phyloP scores from a whole-genome alignment of 1,140 invertebrate genomes.

The Euborellia annulipes region DNA sequence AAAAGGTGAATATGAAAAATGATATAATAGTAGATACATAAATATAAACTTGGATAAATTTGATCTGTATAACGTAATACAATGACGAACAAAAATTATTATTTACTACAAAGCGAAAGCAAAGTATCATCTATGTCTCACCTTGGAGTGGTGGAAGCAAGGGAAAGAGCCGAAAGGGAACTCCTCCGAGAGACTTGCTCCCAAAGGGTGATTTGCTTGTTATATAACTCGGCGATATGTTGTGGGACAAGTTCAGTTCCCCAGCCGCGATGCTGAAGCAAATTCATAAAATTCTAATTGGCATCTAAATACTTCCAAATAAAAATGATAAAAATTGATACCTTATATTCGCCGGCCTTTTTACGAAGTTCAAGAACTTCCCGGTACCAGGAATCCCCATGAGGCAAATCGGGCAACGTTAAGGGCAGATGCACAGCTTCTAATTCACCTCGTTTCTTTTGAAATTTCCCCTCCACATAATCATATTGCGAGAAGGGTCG shows the following conservation, averaged over 20 bases:
- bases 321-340: no score
- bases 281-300: conserved; percentile 1
- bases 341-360: conserved; percentile 84
- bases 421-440: conserved; percentile 5
- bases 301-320: no score
- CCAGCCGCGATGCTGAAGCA: conserved; percentile 69
- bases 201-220: conserved; percentile 70
- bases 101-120: no score
- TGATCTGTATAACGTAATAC: no score
- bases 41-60: no score
- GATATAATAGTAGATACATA: no score
- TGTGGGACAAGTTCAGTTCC: conserved; percentile 69
- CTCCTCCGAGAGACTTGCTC: conserved; percentile 75
- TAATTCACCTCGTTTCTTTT: conserved; percentile 26
- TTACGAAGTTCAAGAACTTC: conserved; percentile 74
- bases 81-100: no score
- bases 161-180: conserved; percentile 70
- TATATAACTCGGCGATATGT: conserved; percentile 55
- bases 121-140: no score
- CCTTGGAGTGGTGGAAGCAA: conserved; percentile 68
- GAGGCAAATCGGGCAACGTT: conserved; percentile 2
- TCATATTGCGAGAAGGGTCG: conserved; percentile 67
- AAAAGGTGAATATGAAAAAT: no score
- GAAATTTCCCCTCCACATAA: conserved; percentile 56
- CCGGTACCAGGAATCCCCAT: conserved; percentile 51